phyloP scores from a whole-genome alignment of 1,140 invertebrate species.

The Aphelinus certus region DNA sequence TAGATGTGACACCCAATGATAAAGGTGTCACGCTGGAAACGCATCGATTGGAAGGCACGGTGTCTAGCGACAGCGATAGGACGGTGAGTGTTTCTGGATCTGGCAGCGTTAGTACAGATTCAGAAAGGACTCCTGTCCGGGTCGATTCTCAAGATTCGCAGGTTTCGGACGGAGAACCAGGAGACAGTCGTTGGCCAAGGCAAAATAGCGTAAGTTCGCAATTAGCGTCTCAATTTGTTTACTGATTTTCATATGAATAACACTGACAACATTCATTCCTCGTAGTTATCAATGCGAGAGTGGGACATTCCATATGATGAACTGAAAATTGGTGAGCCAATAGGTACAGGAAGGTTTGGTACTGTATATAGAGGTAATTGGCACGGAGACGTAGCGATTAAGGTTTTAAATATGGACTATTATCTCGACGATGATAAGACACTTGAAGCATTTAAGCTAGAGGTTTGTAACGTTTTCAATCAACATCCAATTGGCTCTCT shows the following conservation, averaged over 20 bases:
- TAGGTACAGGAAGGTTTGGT: conserved; percentile 93
- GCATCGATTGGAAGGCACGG: conserved; percentile 73
- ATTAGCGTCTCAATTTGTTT: conserved; percentile 24
- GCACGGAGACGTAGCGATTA: conserved; percentile 99
- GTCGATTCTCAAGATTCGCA: conserved; percentile 90
- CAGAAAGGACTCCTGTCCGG: conserved; percentile 81
- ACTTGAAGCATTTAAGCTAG: conserved; percentile 93
- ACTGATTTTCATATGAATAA: conserved; percentile 37
- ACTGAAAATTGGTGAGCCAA: conserved; percentile 84
- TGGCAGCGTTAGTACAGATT: conserved; percentile 80
- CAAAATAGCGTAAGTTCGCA: conserved; percentile 84
- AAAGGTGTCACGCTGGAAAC: conserved; percentile 70
- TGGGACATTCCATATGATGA: conserved; percentile 99
- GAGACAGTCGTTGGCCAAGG: conserved; percentile 78
- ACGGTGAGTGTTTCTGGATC: conserved; percentile 80
- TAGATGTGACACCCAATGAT: conserved; percentile 64
- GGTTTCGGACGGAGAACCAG: conserved; percentile 73
- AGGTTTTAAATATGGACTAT: conserved; percentile 91
- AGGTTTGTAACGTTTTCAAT: conserved; percentile 67
- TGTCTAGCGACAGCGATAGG: conserved; percentile 85
- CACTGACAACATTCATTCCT: conserved; percentile 30
- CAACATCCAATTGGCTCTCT: not conserved
- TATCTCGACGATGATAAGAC: conserved; percentile 91
- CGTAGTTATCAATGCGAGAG: conserved; percentile 88
- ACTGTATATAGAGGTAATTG: conserved; percentile 95